Conservation (phyloP, 2,113 vertebrate genomes). For the Oreotrochilus melanogaster region DNA sequence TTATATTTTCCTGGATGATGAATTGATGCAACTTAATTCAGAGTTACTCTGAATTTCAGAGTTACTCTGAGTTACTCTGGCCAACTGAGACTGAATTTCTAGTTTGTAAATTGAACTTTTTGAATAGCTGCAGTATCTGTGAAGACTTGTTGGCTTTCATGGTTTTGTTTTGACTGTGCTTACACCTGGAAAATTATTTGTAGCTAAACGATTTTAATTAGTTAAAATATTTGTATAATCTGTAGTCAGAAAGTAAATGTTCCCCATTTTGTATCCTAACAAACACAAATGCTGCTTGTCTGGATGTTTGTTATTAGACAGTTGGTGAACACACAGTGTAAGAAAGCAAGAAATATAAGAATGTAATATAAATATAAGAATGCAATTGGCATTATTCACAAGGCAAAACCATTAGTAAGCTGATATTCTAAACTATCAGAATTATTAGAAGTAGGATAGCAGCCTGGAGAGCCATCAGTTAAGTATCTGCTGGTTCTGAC, state of each 20-base stretch:
- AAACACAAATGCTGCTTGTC: background rate
- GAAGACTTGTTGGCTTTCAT: background rate
- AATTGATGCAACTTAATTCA: background rate
- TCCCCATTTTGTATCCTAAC: background rate
- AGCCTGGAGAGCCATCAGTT: background rate
- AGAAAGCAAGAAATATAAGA: background rate
- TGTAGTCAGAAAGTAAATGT: background rate
- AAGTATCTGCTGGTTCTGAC: background rate
- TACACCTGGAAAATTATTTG: background rate
- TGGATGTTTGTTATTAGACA: background rate
- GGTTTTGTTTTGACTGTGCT: background rate
- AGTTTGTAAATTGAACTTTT: background rate
- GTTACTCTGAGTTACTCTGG: background rate
- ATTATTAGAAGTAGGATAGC: background rate
- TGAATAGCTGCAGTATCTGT: background rate
- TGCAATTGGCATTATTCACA: background rate
- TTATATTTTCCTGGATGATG: background rate
- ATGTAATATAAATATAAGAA: background rate
- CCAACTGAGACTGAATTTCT: background rate
- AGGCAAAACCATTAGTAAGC: background rate
- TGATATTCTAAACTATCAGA: background rate
- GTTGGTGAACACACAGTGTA: background rate
- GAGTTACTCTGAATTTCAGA: background rate
- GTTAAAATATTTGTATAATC: background rate
- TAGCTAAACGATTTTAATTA: background rate